Conservation (phyloP, 1,140 invertebrate species). For the Melitaea cinxia region DNA sequence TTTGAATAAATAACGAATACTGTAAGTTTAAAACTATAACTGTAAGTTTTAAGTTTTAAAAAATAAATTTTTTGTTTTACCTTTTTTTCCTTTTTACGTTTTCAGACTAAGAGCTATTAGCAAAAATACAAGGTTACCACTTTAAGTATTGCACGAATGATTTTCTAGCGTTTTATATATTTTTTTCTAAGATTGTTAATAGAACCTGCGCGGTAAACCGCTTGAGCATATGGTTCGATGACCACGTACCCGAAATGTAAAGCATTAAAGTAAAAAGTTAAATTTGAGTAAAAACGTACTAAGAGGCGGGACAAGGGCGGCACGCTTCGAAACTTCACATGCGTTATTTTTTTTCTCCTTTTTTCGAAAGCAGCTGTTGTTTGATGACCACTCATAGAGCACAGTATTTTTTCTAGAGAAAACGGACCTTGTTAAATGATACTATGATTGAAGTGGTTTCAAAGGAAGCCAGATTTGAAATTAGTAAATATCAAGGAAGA, state of each 20-base stretch:
- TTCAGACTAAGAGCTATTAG: no score
- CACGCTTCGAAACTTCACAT: slow-evolving; percentile 63
- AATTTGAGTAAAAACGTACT: slow-evolving; percentile 56
- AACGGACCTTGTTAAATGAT: slow-evolving; percentile 56
- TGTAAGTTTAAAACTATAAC: no score
- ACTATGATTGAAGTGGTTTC: slow-evolving; percentile 60
- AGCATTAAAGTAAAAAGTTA: slow-evolving; percentile 62
- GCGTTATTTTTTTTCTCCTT: slow-evolving; percentile 55
- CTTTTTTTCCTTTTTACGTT: no score
- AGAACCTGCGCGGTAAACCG: slow-evolving; percentile 20
- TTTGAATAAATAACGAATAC: no score
- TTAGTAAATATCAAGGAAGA: neutral
- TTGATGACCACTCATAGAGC: slow-evolving; percentile 71
- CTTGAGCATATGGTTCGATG: slow-evolving; percentile 47
- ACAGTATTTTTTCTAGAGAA: slow-evolving; percentile 51
- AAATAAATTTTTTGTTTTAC: no score
- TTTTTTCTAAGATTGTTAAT: slow-evolving; percentile 7
- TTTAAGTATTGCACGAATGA: neutral
- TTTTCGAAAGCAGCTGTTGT: slow-evolving; percentile 67
- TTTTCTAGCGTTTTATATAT: neutral
- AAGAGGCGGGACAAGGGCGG: slow-evolving; percentile 63
- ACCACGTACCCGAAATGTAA: slow-evolving; percentile 38
- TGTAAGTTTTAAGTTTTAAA: no score
- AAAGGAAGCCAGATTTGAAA: slow-evolving; percentile 25
- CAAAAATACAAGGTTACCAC: no score